Conservation (phyloP, 2,888 invertebrate species). For the Eilema sororculum region DNA sequence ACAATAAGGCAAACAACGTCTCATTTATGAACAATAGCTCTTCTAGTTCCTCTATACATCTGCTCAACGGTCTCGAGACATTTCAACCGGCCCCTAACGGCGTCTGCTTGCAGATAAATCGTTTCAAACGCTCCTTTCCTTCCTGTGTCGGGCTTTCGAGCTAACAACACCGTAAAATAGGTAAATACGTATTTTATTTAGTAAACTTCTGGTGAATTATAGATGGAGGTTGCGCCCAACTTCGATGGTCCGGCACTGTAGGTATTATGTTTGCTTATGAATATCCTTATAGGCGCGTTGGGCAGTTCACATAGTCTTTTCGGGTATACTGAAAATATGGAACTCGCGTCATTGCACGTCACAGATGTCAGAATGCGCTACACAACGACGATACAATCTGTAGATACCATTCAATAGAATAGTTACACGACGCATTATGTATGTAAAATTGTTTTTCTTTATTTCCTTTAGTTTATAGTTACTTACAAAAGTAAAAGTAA, state of each 20-base stretch:
- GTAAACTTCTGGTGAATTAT: slow-evolving; percentile 49
- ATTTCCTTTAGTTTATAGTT: too few relatives aligned
- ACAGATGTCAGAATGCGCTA: too few relatives aligned
- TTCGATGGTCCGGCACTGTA: neutral
- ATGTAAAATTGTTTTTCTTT: too few relatives aligned
- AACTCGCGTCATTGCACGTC: too few relatives aligned
- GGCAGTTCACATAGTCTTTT: too few relatives aligned
- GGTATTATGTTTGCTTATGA: neutral
- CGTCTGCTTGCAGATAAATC: slow-evolving; percentile 70
- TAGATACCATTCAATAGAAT: too few relatives aligned
- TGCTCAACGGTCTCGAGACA: slow-evolving; percentile 42
- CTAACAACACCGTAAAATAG: slow-evolving; percentile 68
- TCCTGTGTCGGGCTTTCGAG: slow-evolving; percentile 63
- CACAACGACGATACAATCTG: too few relatives aligned
- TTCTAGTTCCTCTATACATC: slow-evolving; percentile 26
- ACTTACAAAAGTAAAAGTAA: too few relatives aligned
- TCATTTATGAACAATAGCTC: slow-evolving; percentile 2
- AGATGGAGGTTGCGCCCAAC: slow-evolving; percentile 6
- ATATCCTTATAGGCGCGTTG: neutral
- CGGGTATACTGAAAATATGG: too few relatives aligned
- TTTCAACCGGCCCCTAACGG: slow-evolving; percentile 55
- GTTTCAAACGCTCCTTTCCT: slow-evolving; percentile 63
- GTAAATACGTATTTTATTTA: slow-evolving; percentile 71
- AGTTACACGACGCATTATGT: too few relatives aligned
- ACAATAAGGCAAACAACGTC: too few relatives aligned